Conservation (phyloP, 2,797 vertebrate species). For the Morus bassanus region DNA sequence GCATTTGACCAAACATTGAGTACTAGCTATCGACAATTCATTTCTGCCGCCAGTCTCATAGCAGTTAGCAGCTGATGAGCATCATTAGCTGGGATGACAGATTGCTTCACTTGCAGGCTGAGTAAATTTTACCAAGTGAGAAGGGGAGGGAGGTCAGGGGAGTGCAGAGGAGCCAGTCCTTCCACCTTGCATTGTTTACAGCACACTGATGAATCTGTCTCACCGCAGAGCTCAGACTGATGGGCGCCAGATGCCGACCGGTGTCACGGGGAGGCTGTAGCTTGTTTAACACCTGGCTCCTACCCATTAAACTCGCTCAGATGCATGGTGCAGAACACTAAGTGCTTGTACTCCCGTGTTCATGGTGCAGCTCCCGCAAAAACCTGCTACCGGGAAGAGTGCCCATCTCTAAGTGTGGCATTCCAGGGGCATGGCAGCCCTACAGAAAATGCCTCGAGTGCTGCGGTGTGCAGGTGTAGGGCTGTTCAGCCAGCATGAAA, state of each 20-base stretch:
- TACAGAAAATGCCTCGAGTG: rapidly evolving
- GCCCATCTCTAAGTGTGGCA: rapidly evolving
- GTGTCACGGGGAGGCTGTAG: neutral
- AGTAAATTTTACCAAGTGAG: neutral
- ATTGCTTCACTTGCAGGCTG: neutral
- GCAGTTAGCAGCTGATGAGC: neutral
- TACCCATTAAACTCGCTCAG: neutral
- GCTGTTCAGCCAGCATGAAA: neutral
- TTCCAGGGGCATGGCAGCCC: neutral
- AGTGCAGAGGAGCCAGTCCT: neutral
- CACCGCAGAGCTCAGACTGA: neutral
- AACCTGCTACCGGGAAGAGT: neutral
- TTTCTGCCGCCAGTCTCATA: neutral
- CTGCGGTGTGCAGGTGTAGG: neutral
- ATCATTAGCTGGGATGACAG: neutral
- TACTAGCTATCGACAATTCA: neutral
- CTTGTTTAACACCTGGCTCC: neutral
- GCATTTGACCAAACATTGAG: neutral
- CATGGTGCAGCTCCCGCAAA: neutral
- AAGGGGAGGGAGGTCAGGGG: neutral
- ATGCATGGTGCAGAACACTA: neutral
- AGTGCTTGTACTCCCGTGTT: neutral
- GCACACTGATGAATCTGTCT: neutral
- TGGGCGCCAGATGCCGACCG: neutral
- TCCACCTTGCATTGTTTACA: neutral